Conservation (phyloP, 2,888 invertebrate genomes). For the Limulus polyphemus region DNA sequence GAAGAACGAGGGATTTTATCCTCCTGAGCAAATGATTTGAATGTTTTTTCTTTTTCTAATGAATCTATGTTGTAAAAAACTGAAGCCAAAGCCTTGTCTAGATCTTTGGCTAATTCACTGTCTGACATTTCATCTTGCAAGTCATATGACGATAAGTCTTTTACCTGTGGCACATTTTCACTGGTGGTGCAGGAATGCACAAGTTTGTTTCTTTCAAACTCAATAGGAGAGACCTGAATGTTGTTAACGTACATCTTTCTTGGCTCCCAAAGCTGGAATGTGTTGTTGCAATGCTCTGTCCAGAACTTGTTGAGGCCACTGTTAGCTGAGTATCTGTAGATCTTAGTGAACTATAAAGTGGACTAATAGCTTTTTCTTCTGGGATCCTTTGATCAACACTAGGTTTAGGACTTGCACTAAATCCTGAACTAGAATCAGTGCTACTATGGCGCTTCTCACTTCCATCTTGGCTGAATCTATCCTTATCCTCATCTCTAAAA, state of each 20-base stretch:
- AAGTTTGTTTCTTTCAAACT: background rate
- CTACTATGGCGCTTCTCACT: background rate
- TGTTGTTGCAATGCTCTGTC: background rate
- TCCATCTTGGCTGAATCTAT: conserved; percentile 1
- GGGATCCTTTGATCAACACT: background rate
- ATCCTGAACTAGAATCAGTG: conserved; percentile 2
- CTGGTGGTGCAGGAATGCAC: conserved; percentile 25
- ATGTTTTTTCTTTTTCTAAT: conserved; percentile 28
- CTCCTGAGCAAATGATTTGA: conserved; percentile 15
- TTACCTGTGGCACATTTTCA: conserved; percentile 31
- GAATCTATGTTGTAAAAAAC: conserved; percentile 35
- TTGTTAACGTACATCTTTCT: conserved; percentile 32
- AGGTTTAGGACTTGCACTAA: conserved; percentile 1
- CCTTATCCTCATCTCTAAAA: conserved; percentile 3
- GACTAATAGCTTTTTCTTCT: background rate
- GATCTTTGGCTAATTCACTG: conserved; percentile 30
- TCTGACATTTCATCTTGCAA: background rate
- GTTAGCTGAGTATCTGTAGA: background rate
- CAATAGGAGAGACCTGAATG: background rate
- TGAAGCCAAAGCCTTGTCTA: conserved; percentile 37
- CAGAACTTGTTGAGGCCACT: background rate
- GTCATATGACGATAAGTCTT: conserved; percentile 3
- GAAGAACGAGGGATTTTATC: background rate
- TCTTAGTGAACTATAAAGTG: background rate
- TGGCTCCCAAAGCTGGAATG: conserved; percentile 28